Conservation (phyloP, 2,113 vertebrate genomes). For the Romanogobio albipinnatus region DNA sequence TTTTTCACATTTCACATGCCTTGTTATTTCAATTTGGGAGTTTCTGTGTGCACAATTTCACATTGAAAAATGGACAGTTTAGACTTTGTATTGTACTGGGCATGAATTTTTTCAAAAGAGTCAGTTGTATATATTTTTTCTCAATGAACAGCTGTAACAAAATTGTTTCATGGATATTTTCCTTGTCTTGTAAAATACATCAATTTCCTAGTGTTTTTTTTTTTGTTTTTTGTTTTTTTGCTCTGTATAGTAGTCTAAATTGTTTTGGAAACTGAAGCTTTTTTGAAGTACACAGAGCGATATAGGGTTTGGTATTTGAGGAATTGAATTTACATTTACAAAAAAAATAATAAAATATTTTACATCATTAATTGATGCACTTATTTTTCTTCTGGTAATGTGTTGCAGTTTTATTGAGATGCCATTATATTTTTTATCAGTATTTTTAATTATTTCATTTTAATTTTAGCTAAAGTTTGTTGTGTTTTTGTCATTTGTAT, state of each 20-base stretch:
- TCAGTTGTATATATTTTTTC: conserved; percentile 99
- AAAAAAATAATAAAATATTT: conserved; percentile 98
- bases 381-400: background rate
- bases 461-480: background rate
- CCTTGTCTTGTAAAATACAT: conserved; percentile 98
- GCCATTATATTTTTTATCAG: too few relatives aligned
- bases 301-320: conserved; percentile 99
- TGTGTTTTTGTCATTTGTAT: too few relatives aligned
- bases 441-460: background rate
- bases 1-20: conserved; percentile 87
- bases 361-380: conserved; percentile 81
- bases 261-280: conserved; percentile 85
- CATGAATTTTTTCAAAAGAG: conserved; percentile 98
- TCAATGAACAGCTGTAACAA: conserved; percentile 99
- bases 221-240: conserved; percentile 81
- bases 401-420: background rate
- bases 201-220: conserved; percentile 93
- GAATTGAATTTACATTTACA: conserved; percentile 99
- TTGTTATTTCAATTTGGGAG: conserved; percentile 82
- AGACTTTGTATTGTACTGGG: conserved; percentile 97
- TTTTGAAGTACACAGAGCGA: conserved; percentile 99
- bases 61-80: conserved; percentile 87
- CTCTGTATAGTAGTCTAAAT: conserved; percentile 97
- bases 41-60: conserved; percentile 92
- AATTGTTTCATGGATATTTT: conserved; percentile 99